Evolutionary conservation across 2,797 vertebrate genomes (phyloP).

Genomic region (Ceryle rudis): DNA sequence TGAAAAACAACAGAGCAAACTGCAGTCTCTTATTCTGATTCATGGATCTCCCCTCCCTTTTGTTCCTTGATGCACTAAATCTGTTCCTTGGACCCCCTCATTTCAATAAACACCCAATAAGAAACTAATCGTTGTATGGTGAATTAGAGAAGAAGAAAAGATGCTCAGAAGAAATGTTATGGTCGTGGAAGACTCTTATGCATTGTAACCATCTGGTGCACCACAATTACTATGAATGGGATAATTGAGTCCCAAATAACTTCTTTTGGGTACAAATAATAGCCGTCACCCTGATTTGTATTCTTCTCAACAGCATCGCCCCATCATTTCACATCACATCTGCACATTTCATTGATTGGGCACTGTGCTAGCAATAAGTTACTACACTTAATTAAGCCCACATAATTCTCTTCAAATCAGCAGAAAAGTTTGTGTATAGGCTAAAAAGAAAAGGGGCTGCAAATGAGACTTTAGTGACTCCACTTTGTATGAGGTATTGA

Average conservation of each 20-base stretch:
- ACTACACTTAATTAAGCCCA: slow-evolving; percentile 94
- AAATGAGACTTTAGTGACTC: slow-evolving; percentile 89
- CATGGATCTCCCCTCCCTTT: slow-evolving; percentile 72
- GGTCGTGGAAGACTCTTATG: slow-evolving; percentile 83
- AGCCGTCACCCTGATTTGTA: slow-evolving; percentile 85
- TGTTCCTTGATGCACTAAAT: slow-evolving; percentile 80
- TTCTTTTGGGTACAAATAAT: slow-evolving; percentile 85
- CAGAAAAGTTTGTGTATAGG: slow-evolving; percentile 82
- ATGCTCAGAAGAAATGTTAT: slow-evolving; percentile 80
- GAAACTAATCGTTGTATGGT: slow-evolving; percentile 87
- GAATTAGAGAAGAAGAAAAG: slow-evolving; percentile 89
- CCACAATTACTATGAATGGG: slow-evolving; percentile 78
- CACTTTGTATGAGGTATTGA: slow-evolving; percentile 85
- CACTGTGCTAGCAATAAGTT: slow-evolving; percentile 87
- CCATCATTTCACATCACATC: slow-evolving; percentile 89
- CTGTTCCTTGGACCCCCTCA: slow-evolving; percentile 80
- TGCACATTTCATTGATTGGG: slow-evolving; percentile 86
- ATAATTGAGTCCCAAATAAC: slow-evolving; percentile 92
- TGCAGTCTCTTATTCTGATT: slow-evolving; percentile 75
- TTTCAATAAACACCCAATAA: slow-evolving; percentile 85
- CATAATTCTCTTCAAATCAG: slow-evolving; percentile 86
- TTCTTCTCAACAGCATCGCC: slow-evolving; percentile 82
- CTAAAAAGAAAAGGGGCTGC: slow-evolving; percentile 78
- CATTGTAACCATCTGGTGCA: slow-evolving; percentile 92
- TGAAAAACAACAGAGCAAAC: slow-evolving; percentile 71